Evolutionary conservation across 2,888 invertebrate genomes (phyloP).

Genomic region (Papilio elwesi): DNA sequence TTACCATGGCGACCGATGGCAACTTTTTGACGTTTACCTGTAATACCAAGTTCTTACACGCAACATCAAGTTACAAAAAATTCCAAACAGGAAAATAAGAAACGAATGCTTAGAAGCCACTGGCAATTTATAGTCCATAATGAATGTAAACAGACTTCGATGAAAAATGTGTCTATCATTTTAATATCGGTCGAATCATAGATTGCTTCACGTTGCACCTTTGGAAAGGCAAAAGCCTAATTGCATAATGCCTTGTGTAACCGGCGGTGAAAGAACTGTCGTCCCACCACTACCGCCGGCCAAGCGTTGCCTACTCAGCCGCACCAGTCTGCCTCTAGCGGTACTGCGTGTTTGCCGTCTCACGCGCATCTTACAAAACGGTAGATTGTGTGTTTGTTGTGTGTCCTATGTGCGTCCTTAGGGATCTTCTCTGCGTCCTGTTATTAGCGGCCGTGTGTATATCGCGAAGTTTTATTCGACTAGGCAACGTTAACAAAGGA

Average conservation of each 20-base stretch:
- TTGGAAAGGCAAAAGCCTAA: slow-evolving; percentile 73
- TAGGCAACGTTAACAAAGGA: background rate
- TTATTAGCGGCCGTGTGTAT: background rate
- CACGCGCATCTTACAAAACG: slow-evolving; percentile 11
- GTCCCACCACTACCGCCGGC: slow-evolving; percentile 57
- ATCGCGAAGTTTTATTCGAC: background rate
- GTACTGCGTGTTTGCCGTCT: slow-evolving; percentile 18
- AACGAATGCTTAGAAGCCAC: no score
- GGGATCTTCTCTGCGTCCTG: background rate
- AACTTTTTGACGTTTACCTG: no score
- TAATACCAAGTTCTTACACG: no score
- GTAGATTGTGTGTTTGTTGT: slow-evolving; percentile 20
- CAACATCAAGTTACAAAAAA: no score
- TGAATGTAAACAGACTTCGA: no score
- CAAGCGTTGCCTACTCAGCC: background rate
- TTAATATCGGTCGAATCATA: slow-evolving; percentile 52
- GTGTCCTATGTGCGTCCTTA: slow-evolving; percentile 21
- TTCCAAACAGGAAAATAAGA: no score
- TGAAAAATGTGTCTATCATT: slow-evolving; percentile 4
- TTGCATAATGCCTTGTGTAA: slow-evolving; percentile 77
- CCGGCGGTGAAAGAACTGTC: slow-evolving; percentile 51
- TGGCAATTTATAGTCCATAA: no score
- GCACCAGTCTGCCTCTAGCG: slow-evolving; percentile 28
- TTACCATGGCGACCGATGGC: no score
- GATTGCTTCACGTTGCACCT: slow-evolving; percentile 66